These are phyloP conservation scores for Octopus sinensis DNA, from an alignment of 1,140 invertebrate genomes.

Conservation along the genomic window DNA sequence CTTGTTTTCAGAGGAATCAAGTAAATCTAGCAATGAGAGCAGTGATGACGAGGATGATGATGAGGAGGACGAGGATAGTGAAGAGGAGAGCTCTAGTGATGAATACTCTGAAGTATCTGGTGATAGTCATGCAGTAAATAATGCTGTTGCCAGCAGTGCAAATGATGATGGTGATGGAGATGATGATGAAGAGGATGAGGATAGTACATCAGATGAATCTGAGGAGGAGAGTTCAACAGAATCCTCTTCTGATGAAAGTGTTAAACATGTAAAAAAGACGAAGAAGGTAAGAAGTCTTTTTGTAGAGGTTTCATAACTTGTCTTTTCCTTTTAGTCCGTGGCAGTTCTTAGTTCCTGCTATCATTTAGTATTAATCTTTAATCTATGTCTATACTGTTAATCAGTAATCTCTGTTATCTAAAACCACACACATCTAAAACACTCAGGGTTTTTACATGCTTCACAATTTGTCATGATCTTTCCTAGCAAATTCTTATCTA, in stretches of 20 bases:
- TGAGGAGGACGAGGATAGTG: conserved; percentile 42
- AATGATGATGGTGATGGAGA: conserved; percentile 19
- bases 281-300: conserved; percentile 13
- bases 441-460: no score
- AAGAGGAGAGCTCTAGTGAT: conserved; percentile 48
- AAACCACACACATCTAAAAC: no score
- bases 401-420: no score
- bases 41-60: conserved; percentile 38
- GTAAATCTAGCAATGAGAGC: conserved; percentile 37
- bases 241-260: conserved; percentile 24
- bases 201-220: conserved; percentile 32
- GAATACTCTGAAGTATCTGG: conserved; percentile 36
- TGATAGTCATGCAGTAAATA: conserved; percentile 32
- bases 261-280: conserved; percentile 21
- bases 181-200: conserved; percentile 28
- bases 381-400: no score
- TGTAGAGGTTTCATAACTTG: no score
- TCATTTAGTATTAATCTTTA: no score
- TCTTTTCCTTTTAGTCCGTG: no score
- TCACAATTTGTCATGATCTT: no score
- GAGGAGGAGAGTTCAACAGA: conserved; percentile 54
- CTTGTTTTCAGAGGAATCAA: conserved; percentile 29
- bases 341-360: no score
- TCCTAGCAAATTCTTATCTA: no score
- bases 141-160: conserved; percentile 3